Conservation (phyloP, 2,888 invertebrate species). For the Melanostoma mellinum region DNA sequence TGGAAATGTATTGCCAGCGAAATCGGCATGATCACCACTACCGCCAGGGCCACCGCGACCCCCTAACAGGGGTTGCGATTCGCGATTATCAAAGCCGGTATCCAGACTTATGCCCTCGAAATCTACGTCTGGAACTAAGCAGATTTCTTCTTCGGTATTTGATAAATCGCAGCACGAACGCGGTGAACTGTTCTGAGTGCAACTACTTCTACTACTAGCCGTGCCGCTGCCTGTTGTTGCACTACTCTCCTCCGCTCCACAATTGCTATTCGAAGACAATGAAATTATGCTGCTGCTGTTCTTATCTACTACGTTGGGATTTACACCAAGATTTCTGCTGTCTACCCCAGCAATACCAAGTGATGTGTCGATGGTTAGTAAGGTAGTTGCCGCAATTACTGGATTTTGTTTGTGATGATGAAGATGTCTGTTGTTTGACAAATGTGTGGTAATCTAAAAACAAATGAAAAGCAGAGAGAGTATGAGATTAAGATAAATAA, state of each 20-base stretch:
- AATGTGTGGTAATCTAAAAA: slow-evolving; percentile 53
- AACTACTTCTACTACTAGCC: slow-evolving; percentile 72
- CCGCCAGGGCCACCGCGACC: slow-evolving; percentile 88
- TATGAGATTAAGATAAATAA: slow-evolving; percentile 8
- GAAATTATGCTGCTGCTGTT: slow-evolving; percentile 85
- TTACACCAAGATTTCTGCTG: slow-evolving; percentile 49
- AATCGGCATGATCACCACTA: slow-evolving; percentile 89
- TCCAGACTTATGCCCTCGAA: slow-evolving; percentile 91
- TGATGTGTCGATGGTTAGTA: slow-evolving; percentile 55
- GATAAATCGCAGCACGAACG: slow-evolving; percentile 72
- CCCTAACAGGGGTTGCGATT: slow-evolving; percentile 96
- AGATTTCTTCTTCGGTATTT: slow-evolving; percentile 84
- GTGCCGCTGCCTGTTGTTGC: slow-evolving; percentile 71
- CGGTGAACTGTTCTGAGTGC: slow-evolving; percentile 70
- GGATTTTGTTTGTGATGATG: slow-evolving; percentile 43
- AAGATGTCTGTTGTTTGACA: slow-evolving; percentile 59
- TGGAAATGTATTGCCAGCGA: slow-evolving; percentile 92
- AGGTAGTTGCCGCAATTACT: slow-evolving; percentile 34
- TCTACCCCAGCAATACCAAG: slow-evolving; percentile 47
- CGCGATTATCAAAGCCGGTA: slow-evolving; percentile 91
- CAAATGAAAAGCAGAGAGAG: background rate
- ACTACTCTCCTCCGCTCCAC: slow-evolving; percentile 73
- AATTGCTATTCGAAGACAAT: slow-evolving; percentile 82
- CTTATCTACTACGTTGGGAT: slow-evolving; percentile 45
- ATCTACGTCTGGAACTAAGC: slow-evolving; percentile 91